phyloP scores from a whole-genome alignment of 2,113 vertebrate species.

The Psephotus haematonotus region DNA sequence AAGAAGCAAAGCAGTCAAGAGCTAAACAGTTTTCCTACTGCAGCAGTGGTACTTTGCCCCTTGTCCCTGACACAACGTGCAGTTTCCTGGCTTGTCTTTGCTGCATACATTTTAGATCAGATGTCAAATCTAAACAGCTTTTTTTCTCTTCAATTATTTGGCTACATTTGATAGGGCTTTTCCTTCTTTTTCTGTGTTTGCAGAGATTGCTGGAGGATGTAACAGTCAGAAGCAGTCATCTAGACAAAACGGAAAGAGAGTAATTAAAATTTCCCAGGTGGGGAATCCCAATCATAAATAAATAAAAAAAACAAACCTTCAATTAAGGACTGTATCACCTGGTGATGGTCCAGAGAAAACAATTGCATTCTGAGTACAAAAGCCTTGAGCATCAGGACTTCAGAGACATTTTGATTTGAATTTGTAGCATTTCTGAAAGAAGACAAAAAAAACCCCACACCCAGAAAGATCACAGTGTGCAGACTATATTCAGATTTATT shows the following conservation, averaged over 20 bases:
- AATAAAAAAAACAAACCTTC: neutral
- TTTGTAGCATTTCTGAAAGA: neutral
- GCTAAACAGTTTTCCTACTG: neutral
- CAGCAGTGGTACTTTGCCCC: neutral
- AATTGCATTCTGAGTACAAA: neutral
- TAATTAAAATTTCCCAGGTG: neutral
- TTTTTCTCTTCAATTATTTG: neutral
- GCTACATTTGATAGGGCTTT: neutral
- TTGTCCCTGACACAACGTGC: neutral
- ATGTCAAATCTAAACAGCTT: neutral
- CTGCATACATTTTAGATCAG: neutral
- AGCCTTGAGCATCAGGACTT: neutral
- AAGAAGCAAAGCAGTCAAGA: too few relatives aligned
- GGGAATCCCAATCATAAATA: neutral
- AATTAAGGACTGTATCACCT: neutral
- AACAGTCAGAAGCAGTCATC: neutral
- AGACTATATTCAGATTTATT: neutral
- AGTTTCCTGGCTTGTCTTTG: neutral
- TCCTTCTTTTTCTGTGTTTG: neutral
- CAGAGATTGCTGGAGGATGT: neutral
- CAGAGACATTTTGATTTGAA: neutral
- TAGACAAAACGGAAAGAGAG: neutral
- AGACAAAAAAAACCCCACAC: neutral
- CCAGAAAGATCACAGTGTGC: neutral
- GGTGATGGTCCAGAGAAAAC: neutral